Conservation (phyloP, 2,797 vertebrate genomes). For the Smutsia temminckii region DNA sequence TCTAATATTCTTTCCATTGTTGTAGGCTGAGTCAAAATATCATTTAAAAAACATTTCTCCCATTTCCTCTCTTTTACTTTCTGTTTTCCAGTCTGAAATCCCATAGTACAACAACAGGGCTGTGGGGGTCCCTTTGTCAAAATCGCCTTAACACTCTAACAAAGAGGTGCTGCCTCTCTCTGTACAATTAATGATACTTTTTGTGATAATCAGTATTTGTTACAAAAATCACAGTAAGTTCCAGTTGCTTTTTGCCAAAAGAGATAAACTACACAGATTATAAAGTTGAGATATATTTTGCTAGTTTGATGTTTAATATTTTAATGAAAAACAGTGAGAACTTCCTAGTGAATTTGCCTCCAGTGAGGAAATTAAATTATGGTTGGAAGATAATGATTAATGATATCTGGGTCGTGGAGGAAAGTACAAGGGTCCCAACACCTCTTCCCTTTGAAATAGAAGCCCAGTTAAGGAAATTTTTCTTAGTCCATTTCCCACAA, state of each 20-base stretch:
- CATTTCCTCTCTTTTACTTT: background rate
- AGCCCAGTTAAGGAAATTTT: background rate
- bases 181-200: background rate
- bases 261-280: background rate
- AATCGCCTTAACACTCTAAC: background rate
- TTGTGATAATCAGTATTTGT: background rate
- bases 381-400: background rate
- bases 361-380: conserved; percentile 36
- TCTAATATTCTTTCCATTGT: background rate
- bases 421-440: background rate
- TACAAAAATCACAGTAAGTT: conserved; percentile 26
- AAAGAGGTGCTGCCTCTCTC: background rate
- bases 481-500: background rate
- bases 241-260: background rate
- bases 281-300: conserved; percentile 10
- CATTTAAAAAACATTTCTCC: background rate
- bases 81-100: background rate
- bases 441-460: background rate
- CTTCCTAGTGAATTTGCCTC: background rate
- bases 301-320: background rate
- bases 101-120: background rate
- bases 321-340: conserved; percentile 52
- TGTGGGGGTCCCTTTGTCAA: background rate
- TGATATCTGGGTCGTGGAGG: background rate
- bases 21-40: background rate